A percentile compares a stretch with the other conserved stretches of the same genome.
phyloP scores from a whole-genome alignment of 2,888 invertebrate species.

The Halictus ligatus region DNA sequence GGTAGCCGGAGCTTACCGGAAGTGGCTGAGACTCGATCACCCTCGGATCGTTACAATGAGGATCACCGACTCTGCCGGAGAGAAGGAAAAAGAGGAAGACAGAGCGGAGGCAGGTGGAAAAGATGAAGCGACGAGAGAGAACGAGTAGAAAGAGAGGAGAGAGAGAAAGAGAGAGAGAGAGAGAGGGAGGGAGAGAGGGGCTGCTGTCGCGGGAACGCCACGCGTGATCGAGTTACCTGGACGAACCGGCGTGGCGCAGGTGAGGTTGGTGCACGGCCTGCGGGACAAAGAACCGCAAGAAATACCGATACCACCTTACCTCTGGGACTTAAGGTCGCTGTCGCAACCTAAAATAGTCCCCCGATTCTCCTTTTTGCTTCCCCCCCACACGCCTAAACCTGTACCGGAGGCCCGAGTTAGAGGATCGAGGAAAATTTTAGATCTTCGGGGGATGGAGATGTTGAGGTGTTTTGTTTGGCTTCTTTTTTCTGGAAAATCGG shows the following conservation, averaged over 20 bases:
- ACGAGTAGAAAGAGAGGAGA: constrained; percentile 30
- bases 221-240: constrained; percentile 82
- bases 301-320: constrained; percentile 80
- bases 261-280: constrained; percentile 76
- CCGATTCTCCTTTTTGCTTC: not conserved
- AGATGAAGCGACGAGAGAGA: constrained; percentile 18
- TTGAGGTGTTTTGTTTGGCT: not conserved
- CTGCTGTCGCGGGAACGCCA: constrained; percentile 73
- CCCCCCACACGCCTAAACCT: not conserved
- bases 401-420: not conserved
- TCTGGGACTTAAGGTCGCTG: constrained; percentile 72
- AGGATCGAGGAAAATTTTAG: not conserved
- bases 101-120: constrained; percentile 37
- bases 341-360: constrained; percentile 62
- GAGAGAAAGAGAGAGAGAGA: constrained; percentile 25
- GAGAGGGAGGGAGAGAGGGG: constrained; percentile 43
- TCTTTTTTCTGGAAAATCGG: not conserved
- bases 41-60: constrained; percentile 71
- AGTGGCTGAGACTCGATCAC: constrained; percentile 79
- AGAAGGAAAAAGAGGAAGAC: constrained; percentile 41
- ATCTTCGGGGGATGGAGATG: not conserved
- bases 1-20: constrained; percentile 70
- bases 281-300: constrained; percentile 82
- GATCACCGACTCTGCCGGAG: constrained; percentile 43
- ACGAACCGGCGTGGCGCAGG: constrained; percentile 76